Conservation (phyloP, 2,888 invertebrate genomes). For the Luperina testacea region DNA sequence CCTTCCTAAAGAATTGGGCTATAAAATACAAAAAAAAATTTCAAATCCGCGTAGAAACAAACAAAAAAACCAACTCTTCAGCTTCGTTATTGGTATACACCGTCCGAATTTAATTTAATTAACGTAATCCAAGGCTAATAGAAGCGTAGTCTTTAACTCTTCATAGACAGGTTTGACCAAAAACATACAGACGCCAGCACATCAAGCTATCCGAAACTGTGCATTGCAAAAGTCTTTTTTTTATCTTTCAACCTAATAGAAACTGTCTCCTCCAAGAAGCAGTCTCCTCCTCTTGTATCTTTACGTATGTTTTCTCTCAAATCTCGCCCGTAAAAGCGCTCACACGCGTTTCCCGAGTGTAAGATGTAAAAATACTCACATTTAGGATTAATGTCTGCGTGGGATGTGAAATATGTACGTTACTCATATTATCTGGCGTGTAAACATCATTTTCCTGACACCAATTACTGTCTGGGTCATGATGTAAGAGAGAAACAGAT, state of each 20-base stretch:
- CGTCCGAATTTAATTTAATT: too few relatives aligned
- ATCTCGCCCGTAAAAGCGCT: too few relatives aligned
- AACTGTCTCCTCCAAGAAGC: neutral
- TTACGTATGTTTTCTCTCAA: neutral
- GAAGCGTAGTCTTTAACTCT: too few relatives aligned
- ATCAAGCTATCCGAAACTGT: too few relatives aligned
- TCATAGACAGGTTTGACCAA: too few relatives aligned
- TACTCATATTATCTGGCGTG: slow-evolving; percentile 22
- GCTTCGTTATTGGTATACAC: too few relatives aligned
- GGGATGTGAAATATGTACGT: slow-evolving; percentile 43
- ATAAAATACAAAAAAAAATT: too few relatives aligned
- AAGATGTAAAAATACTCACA: slow-evolving; percentile 18
- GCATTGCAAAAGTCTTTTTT: neutral
- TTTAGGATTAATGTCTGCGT: slow-evolving; percentile 44
- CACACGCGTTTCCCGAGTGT: slow-evolving; percentile 36
- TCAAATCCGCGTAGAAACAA: too few relatives aligned
- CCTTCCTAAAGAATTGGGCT: too few relatives aligned
- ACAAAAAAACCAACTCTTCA: too few relatives aligned
- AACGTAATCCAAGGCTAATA: too few relatives aligned
- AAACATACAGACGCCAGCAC: too few relatives aligned
- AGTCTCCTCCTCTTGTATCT: neutral
- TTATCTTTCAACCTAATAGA: neutral
- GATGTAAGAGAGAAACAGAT: neutral
- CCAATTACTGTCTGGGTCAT: slow-evolving; percentile 21
- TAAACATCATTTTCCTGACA: slow-evolving; percentile 29